phyloP scores from a whole-genome alignment of 2,797 vertebrate species.

The Anas capensis region DNA sequence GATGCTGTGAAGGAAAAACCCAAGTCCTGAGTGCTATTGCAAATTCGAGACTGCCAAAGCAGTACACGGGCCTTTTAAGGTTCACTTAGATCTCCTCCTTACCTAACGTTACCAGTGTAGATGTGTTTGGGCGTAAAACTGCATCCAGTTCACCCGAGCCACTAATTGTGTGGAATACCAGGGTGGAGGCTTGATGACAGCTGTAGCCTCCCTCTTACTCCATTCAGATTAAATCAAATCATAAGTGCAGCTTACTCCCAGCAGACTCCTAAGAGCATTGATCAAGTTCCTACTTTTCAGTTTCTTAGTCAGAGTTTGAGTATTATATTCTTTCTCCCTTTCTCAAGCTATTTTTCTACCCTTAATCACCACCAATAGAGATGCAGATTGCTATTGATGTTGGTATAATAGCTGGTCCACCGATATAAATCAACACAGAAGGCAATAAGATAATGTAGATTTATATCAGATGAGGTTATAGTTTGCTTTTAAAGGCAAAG shows the following conservation, averaged over 20 bases:
- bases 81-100: not conserved
- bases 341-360: not conserved
- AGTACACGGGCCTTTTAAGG: not conserved
- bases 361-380: not conserved
- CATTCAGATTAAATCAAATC: not conserved
- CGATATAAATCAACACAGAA: slow-evolving; percentile 22
- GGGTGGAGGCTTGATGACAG: not conserved
- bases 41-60: not conserved
- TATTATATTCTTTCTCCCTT: not conserved
- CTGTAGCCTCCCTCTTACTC: not conserved
- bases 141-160: not conserved
- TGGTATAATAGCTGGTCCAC: not conserved
- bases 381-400: slow-evolving; percentile 11
- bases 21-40: not conserved
- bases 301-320: not conserved
- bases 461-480: not conserved
- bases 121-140: not conserved
- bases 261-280: not conserved
- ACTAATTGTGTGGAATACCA: not conserved
- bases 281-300: not conserved
- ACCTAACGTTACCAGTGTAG: not conserved
- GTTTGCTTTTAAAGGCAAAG: not conserved
- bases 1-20: not conserved
- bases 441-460: not conserved
- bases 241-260: not conserved